Conservation (phyloP, 2,888 invertebrate genomes). For the Hirtodrosophila trivittata region DNA sequence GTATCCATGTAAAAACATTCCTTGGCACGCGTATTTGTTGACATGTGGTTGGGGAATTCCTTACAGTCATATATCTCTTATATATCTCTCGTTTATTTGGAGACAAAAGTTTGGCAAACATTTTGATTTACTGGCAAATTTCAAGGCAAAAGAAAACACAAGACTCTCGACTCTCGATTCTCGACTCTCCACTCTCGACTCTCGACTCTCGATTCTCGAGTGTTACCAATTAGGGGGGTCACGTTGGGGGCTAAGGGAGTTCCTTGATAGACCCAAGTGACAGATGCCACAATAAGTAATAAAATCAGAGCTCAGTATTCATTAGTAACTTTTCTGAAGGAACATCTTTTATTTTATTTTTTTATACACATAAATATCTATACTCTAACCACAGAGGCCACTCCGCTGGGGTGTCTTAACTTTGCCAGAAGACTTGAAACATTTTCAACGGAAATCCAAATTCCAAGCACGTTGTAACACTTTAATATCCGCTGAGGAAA, state of each 20-base stretch:
- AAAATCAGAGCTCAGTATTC: constrained; percentile 38
- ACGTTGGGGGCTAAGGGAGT: neutral
- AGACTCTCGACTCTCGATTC: constrained; percentile 11
- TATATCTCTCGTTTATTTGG: neutral
- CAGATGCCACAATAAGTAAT: constrained; percentile 41
- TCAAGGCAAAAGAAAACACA: constrained; percentile 6
- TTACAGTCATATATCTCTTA: neutral
- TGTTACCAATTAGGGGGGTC: constrained; percentile 21
- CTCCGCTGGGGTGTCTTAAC: neutral
- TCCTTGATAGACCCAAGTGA: constrained; percentile 30
- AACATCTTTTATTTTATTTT: neutral
- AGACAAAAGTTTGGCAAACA: constrained; percentile 60
- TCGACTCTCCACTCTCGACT: too few species aligned
- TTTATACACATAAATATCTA: neutral
- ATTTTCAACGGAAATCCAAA: too few species aligned
- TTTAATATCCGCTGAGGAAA: neutral
- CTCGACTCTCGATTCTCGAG: too few species aligned
- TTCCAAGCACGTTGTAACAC: neutral
- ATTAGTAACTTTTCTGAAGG: constrained; percentile 39
- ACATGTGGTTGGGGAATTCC: too few species aligned
- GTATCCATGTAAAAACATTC: too few species aligned
- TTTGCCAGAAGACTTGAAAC: neutral
- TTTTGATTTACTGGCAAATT: constrained; percentile 42
- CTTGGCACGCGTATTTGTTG: too few species aligned
- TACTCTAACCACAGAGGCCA: neutral